A percentile compares a stretch with the other conserved stretches of the same genome.
phyloP scores from a whole-genome alignment of 1,140 invertebrate species.

The Samia ricini region DNA sequence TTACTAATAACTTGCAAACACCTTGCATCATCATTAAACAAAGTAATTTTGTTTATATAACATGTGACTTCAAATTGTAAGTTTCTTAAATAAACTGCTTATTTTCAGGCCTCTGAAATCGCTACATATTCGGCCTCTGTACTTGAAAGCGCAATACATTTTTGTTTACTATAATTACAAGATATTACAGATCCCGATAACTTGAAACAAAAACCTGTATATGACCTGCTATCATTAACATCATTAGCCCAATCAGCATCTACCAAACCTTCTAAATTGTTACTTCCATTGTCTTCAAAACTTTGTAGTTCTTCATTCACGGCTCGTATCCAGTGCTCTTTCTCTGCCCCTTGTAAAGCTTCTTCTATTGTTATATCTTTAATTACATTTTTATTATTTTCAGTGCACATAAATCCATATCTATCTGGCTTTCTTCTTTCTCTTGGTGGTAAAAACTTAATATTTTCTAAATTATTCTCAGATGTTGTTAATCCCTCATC shows the following conservation, averaged over 20 bases:
- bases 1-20: conserved; percentile 22
- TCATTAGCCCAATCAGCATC: conserved; percentile 13
- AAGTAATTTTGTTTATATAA: conserved; percentile 19
- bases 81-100: conserved; percentile 27
- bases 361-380: background rate
- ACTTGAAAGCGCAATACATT: conserved; percentile 17
- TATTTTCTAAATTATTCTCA: too few relatives aligned
- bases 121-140: conserved; percentile 10
- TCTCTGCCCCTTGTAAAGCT: conserved; percentile 20
- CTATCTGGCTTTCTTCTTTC: conserved; percentile 12
- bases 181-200: conserved; percentile 4
- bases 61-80: conserved; percentile 22
- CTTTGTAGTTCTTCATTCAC: conserved; percentile 27
- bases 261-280: conserved; percentile 30
- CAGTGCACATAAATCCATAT: background rate
- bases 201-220: too few relatives aligned
- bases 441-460: background rate
- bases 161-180: conserved; percentile 15
- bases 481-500: too few relatives aligned
- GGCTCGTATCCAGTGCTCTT: conserved; percentile 22
- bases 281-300: conserved; percentile 31
- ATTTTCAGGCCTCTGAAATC: conserved; percentile 20
- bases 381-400: background rate
- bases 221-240: conserved; percentile 21
- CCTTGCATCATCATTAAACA: conserved; percentile 30